These are phyloP conservation scores for Chlamydotis undulata DNA, from an alignment of 2,113 vertebrate species.

Conservation along the genomic window DNA sequence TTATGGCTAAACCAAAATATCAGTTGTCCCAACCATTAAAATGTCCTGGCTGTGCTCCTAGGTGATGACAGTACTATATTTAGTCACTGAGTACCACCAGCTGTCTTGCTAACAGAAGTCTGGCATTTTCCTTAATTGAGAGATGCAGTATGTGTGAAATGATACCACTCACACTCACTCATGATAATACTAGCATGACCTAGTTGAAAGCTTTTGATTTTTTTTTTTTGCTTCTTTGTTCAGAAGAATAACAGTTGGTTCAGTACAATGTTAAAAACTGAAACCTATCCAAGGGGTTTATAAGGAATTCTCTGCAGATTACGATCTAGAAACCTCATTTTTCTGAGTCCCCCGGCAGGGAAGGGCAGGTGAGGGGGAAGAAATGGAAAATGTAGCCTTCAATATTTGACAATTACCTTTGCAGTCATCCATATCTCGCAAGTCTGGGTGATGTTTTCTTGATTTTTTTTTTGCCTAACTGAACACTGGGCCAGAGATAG, in stretches of 20 bases:
- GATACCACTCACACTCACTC: slow-evolving; percentile 70
- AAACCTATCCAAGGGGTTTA: slow-evolving; percentile 43
- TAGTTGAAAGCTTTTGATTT: slow-evolving; percentile 66
- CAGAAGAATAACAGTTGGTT: slow-evolving; percentile 53
- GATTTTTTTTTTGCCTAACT: neutral
- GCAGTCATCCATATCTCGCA: neutral
- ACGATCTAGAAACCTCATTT: slow-evolving; percentile 48
- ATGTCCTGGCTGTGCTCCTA: slow-evolving; percentile 54
- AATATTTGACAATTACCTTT: neutral
- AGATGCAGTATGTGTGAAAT: slow-evolving; percentile 71
- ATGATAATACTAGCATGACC: slow-evolving; percentile 65
- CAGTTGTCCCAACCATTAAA: slow-evolving; percentile 65
- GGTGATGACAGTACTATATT: slow-evolving; percentile 74
- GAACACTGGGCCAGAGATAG: neutral
- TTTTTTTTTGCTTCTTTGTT: slow-evolving; percentile 45
- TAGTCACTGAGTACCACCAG: slow-evolving; percentile 70
- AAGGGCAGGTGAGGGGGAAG: slow-evolving; percentile 1
- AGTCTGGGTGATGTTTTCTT: neutral
- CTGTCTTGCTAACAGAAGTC: slow-evolving; percentile 73
- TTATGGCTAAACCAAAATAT: slow-evolving; percentile 69
- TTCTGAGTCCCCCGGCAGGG: neutral
- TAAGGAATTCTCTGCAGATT: slow-evolving; percentile 38
- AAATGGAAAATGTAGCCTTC: slow-evolving; percentile 6
- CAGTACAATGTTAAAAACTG: slow-evolving; percentile 35
- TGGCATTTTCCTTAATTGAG: slow-evolving; percentile 72